A percentile compares a stretch with the other conserved stretches of the same genome.
These are phyloP conservation scores for Pelodiscus sinensis DNA, from an alignment of 2,113 vertebrate genomes.

Conservation along the genomic window DNA sequence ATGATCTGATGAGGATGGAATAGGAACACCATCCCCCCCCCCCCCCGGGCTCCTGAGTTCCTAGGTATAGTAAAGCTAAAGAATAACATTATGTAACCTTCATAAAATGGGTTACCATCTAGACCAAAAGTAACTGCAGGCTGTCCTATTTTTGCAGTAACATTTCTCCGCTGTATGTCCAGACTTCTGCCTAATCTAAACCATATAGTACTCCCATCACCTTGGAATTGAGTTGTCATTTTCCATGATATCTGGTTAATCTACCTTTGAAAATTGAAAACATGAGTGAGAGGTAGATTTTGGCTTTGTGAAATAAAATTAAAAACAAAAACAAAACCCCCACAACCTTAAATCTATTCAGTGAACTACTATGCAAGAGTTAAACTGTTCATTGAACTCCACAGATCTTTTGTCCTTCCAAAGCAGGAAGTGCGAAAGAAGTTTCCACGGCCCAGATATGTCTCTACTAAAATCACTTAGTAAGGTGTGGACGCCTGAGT, in stretches of 20 bases:
- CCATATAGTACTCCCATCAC: constrained; percentile 17
- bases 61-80: constrained; percentile 31
- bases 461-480: constrained; percentile 54
- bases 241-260: constrained; percentile 54
- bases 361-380: neutral
- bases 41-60: neutral
- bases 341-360: neutral
- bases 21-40: neutral
- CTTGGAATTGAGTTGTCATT: constrained; percentile 61
- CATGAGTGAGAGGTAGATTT: constrained; percentile 7
- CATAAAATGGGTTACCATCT: constrained; percentile 60
- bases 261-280: constrained; percentile 40
- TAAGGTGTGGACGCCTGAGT: constrained; percentile 55
- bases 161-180: constrained; percentile 54
- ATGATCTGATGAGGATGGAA: neutral
- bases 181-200: constrained; percentile 53
- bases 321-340: constrained; percentile 12
- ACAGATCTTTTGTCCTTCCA: constrained; percentile 39
- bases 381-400: constrained; percentile 20
- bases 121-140: constrained; percentile 70
- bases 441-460: constrained; percentile 61
- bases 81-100: constrained; percentile 17
- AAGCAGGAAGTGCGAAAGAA: constrained; percentile 9
- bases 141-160: constrained; percentile 66
- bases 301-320: constrained; percentile 7